These are phyloP conservation scores for Phodopus roborovskii DNA, from an alignment of 2,113 vertebrate genomes.

Conservation along the genomic window DNA sequence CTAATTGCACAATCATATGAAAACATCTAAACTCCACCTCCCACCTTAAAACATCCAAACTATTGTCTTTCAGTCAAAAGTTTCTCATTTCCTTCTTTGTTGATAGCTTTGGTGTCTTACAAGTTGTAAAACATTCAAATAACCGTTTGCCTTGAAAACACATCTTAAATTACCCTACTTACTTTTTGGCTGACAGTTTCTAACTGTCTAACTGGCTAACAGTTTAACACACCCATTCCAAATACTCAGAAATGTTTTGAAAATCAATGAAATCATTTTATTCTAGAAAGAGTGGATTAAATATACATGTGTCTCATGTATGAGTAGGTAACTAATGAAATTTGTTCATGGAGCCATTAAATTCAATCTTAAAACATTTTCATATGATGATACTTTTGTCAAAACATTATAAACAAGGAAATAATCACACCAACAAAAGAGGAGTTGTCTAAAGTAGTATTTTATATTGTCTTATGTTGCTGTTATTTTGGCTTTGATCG, in stretches of 20 bases:
- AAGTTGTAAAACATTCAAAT: slow-evolving; percentile 38
- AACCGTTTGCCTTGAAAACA: slow-evolving; percentile 27
- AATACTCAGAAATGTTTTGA: slow-evolving; percentile 42
- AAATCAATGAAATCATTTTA: slow-evolving; percentile 7
- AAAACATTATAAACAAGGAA: slow-evolving; percentile 29
- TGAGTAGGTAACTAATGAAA: background rate
- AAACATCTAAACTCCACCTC: background rate
- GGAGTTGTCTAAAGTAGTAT: slow-evolving; percentile 4
- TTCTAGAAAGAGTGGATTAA: background rate
- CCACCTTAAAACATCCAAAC: background rate
- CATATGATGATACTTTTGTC: slow-evolving; percentile 20
- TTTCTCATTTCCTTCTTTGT: background rate
- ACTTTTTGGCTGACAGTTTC: background rate
- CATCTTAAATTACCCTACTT: background rate
- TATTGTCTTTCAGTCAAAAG: slow-evolving; percentile 4
- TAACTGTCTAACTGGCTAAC: too few species aligned
- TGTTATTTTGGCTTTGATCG: background rate
- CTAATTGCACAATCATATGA: background rate
- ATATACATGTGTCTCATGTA: background rate
- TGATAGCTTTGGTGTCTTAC: background rate
- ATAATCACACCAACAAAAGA: background rate
- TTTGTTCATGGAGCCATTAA: background rate
- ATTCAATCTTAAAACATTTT: slow-evolving; percentile 1
- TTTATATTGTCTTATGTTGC: background rate
- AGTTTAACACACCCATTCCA: background rate